Evolutionary conservation across 1,140 invertebrate species (phyloP).

Genomic region (Macrostomum lignano): DNA sequence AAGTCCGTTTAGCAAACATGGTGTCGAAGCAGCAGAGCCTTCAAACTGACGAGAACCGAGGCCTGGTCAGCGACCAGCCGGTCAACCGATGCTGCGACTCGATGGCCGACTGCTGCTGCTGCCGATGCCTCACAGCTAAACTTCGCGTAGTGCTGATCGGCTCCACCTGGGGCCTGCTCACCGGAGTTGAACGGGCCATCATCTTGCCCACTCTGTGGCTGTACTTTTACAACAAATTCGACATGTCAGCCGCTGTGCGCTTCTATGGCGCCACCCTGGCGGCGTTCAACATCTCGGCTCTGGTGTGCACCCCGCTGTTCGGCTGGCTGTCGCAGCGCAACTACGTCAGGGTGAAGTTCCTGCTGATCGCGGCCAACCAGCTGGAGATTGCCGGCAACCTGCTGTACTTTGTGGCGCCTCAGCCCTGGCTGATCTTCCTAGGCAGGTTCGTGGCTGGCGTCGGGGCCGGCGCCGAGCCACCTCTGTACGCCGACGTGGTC

Average conservation of each 20-base stretch:
- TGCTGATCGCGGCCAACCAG: background rate
- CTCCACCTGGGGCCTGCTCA: slow-evolving; percentile 2
- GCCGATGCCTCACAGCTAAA: too few relatives aligned
- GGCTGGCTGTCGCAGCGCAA: slow-evolving; percentile 3
- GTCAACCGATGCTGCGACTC: too few relatives aligned
- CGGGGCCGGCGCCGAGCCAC: background rate
- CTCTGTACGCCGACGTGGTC: slow-evolving; percentile 5
- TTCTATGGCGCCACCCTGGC: slow-evolving; percentile 2
- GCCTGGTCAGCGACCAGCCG: too few relatives aligned
- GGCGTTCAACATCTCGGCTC: slow-evolving; percentile 1
- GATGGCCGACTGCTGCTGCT: too few relatives aligned
- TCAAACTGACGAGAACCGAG: too few relatives aligned
- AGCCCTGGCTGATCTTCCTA: slow-evolving; percentile 1
- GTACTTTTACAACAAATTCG: slow-evolving; percentile 3
- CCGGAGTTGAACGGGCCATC: slow-evolving; percentile 3
- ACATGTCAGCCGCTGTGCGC: background rate
- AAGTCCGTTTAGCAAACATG: too few relatives aligned
- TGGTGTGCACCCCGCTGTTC: slow-evolving; percentile 1
- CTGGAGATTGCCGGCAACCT: slow-evolving; percentile 6
- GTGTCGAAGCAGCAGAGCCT: too few relatives aligned
- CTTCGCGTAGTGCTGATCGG: too few relatives aligned
- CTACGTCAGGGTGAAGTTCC: background rate
- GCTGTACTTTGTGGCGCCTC: slow-evolving; percentile 1
- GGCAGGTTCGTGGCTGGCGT: slow-evolving; percentile 3
- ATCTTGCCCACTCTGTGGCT: slow-evolving; percentile 5